phyloP scores from a whole-genome alignment of 2,113 vertebrate species.

The Myiopsitta monachus region DNA sequence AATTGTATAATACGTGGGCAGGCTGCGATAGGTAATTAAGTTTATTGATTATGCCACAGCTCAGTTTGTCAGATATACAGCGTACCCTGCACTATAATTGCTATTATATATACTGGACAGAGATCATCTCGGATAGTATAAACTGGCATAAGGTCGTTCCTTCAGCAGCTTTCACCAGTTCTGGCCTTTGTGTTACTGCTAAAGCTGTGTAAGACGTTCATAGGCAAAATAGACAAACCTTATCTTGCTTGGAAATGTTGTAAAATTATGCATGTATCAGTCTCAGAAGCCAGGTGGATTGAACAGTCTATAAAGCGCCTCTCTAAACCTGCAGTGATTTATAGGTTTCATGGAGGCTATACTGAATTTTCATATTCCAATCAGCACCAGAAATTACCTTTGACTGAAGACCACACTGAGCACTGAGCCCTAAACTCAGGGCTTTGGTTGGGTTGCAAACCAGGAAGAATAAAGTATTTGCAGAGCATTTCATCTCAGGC shows the following conservation, averaged over 20 bases:
- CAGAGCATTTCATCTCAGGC: neutral
- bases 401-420: neutral
- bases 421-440: neutral
- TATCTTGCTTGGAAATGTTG: neutral
- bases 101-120: conserved; percentile 13
- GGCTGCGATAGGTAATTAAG: conserved; percentile 69
- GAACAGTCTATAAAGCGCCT: neutral
- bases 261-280: conserved; percentile 26
- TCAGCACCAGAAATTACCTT: neutral
- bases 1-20: conserved; percentile 54
- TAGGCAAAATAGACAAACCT: neutral
- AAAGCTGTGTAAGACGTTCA: neutral
- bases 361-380: neutral
- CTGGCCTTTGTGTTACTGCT: neutral
- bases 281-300: neutral
- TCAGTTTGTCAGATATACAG: conserved; percentile 47
- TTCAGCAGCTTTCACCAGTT: neutral
- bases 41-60: conserved; percentile 65
- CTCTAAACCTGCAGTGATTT: conserved; percentile 5
- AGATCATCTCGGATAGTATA: neutral
- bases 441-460: neutral
- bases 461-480: neutral
- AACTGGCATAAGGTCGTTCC: conserved; percentile 2
- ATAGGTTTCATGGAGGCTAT: neutral
- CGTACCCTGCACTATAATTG: neutral